Conservation (phyloP, 2,888 invertebrate species). For the Thereva unica region DNA sequence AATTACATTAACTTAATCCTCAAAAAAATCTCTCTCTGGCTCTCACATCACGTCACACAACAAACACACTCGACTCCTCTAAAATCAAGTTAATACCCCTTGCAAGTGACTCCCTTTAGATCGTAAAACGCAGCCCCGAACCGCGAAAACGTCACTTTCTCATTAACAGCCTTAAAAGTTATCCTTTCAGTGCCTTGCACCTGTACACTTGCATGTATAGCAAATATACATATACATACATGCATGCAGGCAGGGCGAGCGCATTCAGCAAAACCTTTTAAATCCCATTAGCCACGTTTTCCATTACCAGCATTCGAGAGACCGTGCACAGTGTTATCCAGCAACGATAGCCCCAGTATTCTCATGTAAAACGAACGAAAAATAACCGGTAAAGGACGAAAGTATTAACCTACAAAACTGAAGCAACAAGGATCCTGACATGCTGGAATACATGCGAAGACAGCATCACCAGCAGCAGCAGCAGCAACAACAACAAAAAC, state of each 20-base stretch:
- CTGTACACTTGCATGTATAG: not conserved
- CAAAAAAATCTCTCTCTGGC: no score
- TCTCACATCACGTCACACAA: no score
- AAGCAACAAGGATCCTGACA: not conserved
- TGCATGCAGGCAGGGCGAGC: conserved; percentile 6
- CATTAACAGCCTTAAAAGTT: conserved; percentile 26
- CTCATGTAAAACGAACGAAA: no score
- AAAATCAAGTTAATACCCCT: not conserved
- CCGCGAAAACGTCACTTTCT: conserved; percentile 7
- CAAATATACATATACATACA: no score
- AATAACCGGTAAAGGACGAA: no score
- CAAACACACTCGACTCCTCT: not conserved
- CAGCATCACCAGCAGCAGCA: not conserved
- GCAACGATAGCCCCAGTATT: no score
- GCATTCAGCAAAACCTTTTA: conserved; percentile 37
- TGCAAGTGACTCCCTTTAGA: not conserved
- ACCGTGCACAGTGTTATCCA: no score
- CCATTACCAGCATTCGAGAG: conserved; percentile 9
- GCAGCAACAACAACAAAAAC: conserved; percentile 18
- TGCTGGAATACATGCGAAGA: not conserved
- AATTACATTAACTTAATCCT: no score
- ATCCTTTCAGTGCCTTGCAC: conserved; percentile 17
- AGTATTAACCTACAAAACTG: not conserved
- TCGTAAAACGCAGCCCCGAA: not conserved
- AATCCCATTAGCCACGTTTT: conserved; percentile 35